Evolutionary conservation across 2,113 vertebrate species (phyloP), one percentile per base, ranked within the genome.

Genomic region (Pseudorectes ferrugineus): DNA sequence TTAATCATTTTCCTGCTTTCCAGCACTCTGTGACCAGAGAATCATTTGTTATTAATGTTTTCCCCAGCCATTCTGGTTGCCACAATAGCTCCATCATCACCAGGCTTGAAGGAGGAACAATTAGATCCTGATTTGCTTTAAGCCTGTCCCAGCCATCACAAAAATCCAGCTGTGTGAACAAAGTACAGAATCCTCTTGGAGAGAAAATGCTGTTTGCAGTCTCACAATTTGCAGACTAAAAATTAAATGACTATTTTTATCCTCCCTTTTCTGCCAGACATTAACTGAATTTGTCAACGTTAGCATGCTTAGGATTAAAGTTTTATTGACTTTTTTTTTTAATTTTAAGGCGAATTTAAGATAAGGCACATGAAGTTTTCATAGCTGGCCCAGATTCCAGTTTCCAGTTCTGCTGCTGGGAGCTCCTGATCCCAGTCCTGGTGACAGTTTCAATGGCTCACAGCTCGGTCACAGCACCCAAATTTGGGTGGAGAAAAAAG

Each of bases 161-260:
- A 51, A 95, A 93, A 82, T 89, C 81, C 95, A 95, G 89, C 94
- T 97, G 87, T 88, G 67, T 54, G 87, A 93, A 89, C 95, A 85
- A 93, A 93, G 54, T 26, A 25, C 85, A 67, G 85, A 90, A 90
- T 76, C 49, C 33, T 83, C 71, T 70, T 25, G 28, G 51, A 88
- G 79, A 92, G 63, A 14, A 66, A 92, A 73, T 6, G 22, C 33
- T 96, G 92, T 96, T 92, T 95, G 93, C 89, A 93, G 35, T 86
- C 83, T 95, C 76, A 84, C 61, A 91, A 84, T 95, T 95, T 96
- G 48, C 86, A 92, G 91, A 68, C 65, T 95, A 85, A 96, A 96
- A 91, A 81, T 95, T 73, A 93, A 96, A 91, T 88, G 3, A 78
- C 65, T 96, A 82, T 96, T 96, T 97, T 95, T 96, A 85, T 85